Conservation (phyloP, 1,140 invertebrate species). For the Drosophila nikananu region DNA sequence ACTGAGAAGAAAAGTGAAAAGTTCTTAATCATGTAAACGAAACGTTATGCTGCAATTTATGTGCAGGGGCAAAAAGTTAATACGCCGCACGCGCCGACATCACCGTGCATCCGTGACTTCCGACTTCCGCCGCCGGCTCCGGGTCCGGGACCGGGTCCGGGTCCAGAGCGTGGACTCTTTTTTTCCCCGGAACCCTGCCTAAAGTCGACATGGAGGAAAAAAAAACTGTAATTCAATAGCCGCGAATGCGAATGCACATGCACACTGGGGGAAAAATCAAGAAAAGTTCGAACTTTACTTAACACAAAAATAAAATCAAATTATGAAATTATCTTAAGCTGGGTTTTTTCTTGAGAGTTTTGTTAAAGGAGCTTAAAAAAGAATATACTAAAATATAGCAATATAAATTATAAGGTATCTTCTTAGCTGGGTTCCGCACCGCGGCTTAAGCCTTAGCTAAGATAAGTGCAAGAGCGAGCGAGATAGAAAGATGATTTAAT, state of each 20-base stretch:
- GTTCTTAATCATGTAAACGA: slow-evolving; percentile 54
- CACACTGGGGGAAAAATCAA: neutral
- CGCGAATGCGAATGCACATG: slow-evolving; percentile 11
- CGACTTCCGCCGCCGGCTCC: neutral
- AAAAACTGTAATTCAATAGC: slow-evolving; percentile 29
- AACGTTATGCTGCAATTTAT: slow-evolving; percentile 55
- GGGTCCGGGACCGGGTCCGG: neutral
- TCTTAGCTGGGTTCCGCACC: neutral
- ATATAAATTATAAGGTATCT: neutral
- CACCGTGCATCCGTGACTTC: slow-evolving; percentile 22
- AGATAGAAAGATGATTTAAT: neutral
- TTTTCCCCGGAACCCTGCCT: neutral
- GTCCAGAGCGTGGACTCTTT: neutral
- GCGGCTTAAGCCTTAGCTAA: neutral
- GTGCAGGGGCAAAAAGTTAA: slow-evolving; percentile 42
- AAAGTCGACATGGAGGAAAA: neutral
- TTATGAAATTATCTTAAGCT: neutral
- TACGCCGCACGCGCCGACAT: slow-evolving; percentile 35
- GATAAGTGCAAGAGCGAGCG: neutral
- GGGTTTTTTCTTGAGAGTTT: too few species aligned
- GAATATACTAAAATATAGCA: neutral
- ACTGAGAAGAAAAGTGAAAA: slow-evolving; percentile 11
- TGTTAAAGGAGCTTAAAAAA: neutral
- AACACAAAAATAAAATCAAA: neutral
- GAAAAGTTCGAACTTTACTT: too few species aligned